A percentile compares a stretch with the other conserved stretches of the same genome.
phyloP scores from a whole-genome alignment of 92 coral and sea anemone genomes.

The Phenganax marumi region DNA sequence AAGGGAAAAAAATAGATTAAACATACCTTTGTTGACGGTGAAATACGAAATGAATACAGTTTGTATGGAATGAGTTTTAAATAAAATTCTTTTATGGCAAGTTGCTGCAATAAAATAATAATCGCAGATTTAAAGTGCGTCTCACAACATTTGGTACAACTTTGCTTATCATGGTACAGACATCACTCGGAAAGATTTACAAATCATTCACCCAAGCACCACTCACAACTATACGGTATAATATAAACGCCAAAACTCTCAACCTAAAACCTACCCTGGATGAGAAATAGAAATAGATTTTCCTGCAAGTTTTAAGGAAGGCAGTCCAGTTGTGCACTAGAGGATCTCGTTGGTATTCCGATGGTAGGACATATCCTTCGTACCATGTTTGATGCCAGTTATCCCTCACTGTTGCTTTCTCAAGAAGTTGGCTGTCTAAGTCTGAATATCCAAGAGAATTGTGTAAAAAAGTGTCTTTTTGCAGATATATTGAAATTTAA shows the following conservation, averaged over 20 bases:
- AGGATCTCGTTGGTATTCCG: background rate
- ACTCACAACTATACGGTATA: too few species aligned
- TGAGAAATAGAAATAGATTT: conserved; percentile 84
- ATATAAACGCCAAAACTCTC: too few species aligned
- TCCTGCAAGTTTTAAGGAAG: conserved; percentile 56
- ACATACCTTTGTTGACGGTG: conserved; percentile 89
- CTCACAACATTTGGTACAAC: too few species aligned
- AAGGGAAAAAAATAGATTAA: background rate
- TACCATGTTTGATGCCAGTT: conserved; percentile 65
- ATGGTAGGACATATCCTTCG: conserved; percentile 65
- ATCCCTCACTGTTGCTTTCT: conserved; percentile 11
- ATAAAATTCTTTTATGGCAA: conserved; percentile 78
- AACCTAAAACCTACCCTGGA: conserved; percentile 60
- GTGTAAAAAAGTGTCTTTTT: background rate
- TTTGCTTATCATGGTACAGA: too few species aligned
- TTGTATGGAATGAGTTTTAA: conserved; percentile 77
- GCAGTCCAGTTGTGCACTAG: background rate
- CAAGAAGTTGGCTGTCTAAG: conserved; percentile 7
- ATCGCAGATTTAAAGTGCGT: background rate
- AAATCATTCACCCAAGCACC: too few species aligned
- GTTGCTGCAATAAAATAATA: conserved; percentile 53
- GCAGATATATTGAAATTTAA: too few species aligned
- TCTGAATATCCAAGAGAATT: background rate
- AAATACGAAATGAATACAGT: conserved; percentile 76
- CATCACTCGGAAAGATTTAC: too few species aligned